Percentiles rank a stretch among this genome's conserved stretches.
These are phyloP conservation scores for Melanotaenia maccullochi DNA, from an alignment of 2,797 vertebrate genomes.

Conservation along the genomic window DNA sequence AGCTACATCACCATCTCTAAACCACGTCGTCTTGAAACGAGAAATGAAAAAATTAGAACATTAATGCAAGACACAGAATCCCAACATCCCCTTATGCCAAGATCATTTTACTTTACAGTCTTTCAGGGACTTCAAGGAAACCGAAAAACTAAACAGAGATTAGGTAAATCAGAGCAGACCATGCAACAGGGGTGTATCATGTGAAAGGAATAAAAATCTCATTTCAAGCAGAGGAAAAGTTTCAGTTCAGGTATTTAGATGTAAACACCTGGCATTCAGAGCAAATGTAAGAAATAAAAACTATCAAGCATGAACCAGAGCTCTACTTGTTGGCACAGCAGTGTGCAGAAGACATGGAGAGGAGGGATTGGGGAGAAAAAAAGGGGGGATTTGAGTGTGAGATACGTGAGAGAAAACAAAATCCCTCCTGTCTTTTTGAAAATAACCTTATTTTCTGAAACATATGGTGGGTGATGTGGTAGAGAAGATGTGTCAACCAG, in stretches of 20 bases:
- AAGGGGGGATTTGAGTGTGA: constrained; percentile 19
- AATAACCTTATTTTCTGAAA: constrained; percentile 36
- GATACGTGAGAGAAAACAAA: constrained; percentile 36
- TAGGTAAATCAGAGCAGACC: not conserved
- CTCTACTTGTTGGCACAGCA: not conserved
- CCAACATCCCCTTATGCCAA: not conserved
- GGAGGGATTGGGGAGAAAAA: not conserved
- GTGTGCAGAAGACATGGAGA: constrained; percentile 1
- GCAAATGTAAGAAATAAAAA: not conserved
- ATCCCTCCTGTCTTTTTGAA: constrained; percentile 24
- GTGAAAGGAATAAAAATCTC: not conserved
- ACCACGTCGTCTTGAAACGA: not conserved
- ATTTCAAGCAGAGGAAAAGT: not conserved
- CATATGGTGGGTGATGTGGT: constrained; percentile 43
- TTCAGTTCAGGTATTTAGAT: not conserved
- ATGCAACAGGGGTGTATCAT: not conserved
- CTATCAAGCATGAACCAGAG: not conserved
- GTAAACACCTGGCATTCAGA: not conserved
- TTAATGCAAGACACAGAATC: not conserved
- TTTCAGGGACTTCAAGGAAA: not conserved
- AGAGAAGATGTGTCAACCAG: constrained; percentile 20
- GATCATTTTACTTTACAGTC: not conserved
- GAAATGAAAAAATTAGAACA: too few species aligned
- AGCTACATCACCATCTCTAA: not conserved
- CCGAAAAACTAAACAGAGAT: not conserved